Evolutionary conservation across 2,113 vertebrate species (phyloP).

Genomic region (Isichthys henryi): DNA sequence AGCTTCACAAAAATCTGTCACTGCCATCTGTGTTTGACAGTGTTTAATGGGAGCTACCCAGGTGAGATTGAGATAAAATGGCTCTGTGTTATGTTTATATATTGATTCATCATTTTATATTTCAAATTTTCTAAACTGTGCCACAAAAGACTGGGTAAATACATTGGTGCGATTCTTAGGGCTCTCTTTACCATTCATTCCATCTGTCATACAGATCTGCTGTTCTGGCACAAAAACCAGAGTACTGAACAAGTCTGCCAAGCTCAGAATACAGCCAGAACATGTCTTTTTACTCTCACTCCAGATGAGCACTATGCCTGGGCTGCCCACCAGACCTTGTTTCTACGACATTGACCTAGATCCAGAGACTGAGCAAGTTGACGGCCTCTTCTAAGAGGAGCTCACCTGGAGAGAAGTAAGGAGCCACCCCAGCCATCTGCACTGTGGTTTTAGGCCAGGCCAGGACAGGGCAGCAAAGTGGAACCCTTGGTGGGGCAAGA

Average conservation of each 20-base stretch:
- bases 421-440: neutral
- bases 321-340: slow-evolving; percentile 91
- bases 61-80: neutral
- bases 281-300: slow-evolving; percentile 7
- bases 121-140: neutral
- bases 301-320: slow-evolving; percentile 97
- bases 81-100: neutral
- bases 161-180: neutral
- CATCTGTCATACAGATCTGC: neutral
- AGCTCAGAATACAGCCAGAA: neutral
- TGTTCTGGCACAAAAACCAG: neutral
- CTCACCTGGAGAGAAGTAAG: slow-evolving; percentile 30
- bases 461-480: neutral
- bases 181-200: neutral
- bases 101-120: neutral
- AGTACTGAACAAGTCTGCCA: neutral
- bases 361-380: slow-evolving; percentile 76
- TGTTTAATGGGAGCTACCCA: neutral
- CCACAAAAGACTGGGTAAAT: neutral
- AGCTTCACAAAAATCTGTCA: neutral
- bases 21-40: neutral
- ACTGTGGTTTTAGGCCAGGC: neutral
- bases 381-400: slow-evolving; percentile 78
- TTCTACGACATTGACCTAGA: slow-evolving; percentile 98
- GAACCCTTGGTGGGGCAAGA: neutral